phyloP scores from a whole-genome alignment of 2,888 invertebrate genomes.

The Ennomos erosarius region DNA sequence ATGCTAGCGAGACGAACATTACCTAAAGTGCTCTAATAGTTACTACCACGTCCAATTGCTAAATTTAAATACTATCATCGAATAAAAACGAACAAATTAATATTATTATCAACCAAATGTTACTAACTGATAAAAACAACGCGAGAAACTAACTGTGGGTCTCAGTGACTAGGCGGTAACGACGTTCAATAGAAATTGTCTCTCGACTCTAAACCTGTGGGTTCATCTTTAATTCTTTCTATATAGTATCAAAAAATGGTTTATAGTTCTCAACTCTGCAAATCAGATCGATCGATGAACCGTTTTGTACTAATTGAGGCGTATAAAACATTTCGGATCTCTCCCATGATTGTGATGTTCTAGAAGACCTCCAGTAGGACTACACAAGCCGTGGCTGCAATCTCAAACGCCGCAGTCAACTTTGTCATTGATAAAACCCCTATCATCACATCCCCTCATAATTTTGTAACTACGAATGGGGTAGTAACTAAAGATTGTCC shows the following conservation, averaged over 20 bases:
- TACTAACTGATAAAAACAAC: constrained; percentile 74
- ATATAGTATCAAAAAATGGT: constrained; percentile 61
- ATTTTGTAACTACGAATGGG: constrained; percentile 80
- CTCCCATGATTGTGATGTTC: constrained; percentile 63
- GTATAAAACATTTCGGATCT: constrained; percentile 72
- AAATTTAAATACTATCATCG: constrained; percentile 72
- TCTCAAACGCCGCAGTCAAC: constrained; percentile 78
- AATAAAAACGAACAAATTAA: constrained; percentile 76
- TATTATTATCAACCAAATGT: constrained; percentile 77
- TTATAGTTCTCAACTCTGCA: constrained; percentile 70
- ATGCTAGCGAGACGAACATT: constrained; percentile 81
- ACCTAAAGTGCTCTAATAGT: constrained; percentile 79
- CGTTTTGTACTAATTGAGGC: constrained; percentile 60
- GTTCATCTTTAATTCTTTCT: constrained; percentile 47
- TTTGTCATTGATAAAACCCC: constrained; percentile 85
- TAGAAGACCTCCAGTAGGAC: constrained; percentile 57
- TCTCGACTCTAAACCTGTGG: constrained; percentile 57
- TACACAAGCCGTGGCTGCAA: constrained; percentile 60
- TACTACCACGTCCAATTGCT: constrained; percentile 79
- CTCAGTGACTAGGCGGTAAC: constrained; percentile 85
- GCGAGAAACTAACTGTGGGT: constrained; percentile 75
- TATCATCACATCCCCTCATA: constrained; percentile 81
- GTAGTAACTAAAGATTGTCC: constrained; percentile 85
- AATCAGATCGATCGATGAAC: constrained; percentile 54
- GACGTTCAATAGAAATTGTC: constrained; percentile 59